phyloP scores from a whole-genome alignment of 1,140 invertebrate species.

The Lasioglossum baleicum region DNA sequence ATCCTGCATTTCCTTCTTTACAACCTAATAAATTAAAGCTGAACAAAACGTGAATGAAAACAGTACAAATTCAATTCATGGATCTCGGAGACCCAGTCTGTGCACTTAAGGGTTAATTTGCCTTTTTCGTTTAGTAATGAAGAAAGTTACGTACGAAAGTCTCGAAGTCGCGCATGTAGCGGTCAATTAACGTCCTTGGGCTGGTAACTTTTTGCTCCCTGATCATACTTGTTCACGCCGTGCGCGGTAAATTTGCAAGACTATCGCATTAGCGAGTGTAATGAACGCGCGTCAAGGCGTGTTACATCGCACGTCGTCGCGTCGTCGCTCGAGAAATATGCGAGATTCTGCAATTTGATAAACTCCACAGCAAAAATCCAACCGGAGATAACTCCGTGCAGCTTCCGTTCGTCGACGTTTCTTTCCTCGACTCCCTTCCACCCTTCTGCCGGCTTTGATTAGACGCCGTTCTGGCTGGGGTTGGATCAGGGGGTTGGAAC shows the following conservation, averaged over 20 bases:
- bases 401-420: neutral
- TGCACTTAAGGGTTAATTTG: too few species aligned
- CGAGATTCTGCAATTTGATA: too few species aligned
- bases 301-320: neutral
- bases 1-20: too few species aligned
- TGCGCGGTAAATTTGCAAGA: conserved; percentile 18
- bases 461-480: neutral
- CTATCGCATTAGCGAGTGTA: conserved; percentile 20
- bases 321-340: too few species aligned
- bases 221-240: conserved; percentile 16
- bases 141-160: too few species aligned
- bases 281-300: neutral
- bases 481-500: neutral
- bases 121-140: too few species aligned
- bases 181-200: neutral
- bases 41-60: too few species aligned
- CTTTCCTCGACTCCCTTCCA: neutral
- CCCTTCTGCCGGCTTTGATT: conserved; percentile 2
- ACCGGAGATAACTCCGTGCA: neutral
- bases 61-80: too few species aligned
- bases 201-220: conserved; percentile 8
- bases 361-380: conserved; percentile 1
- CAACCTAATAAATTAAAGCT: too few species aligned
- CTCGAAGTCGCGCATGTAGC: neutral
- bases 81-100: too few species aligned